These are phyloP conservation scores for Melanotaenia pygmaea DNA, from an alignment of 2,797 vertebrate genomes.

Conservation along the genomic window DNA sequence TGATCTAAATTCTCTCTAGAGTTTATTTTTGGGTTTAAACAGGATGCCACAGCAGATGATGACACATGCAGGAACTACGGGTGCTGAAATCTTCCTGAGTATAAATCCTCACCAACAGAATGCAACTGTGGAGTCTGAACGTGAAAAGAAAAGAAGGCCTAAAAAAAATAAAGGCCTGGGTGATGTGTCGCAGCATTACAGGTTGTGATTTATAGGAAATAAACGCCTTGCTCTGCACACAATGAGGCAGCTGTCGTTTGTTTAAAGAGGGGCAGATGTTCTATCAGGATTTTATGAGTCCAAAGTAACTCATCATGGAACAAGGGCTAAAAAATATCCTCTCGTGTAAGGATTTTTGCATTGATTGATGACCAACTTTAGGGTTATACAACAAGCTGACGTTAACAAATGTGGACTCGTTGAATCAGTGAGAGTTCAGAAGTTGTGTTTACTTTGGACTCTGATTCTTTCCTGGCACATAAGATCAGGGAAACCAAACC, in stretches of 20 bases:
- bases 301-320: background rate
- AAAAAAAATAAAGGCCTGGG: background rate
- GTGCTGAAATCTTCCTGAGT: background rate
- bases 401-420: background rate
- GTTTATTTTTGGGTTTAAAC: background rate
- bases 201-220: background rate
- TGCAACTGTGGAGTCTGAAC: background rate
- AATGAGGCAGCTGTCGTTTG: background rate
- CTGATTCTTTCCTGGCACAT: background rate
- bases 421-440: background rate
- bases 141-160: constrained; percentile 34
- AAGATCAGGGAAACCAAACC: background rate
- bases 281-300: background rate
- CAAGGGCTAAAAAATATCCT: background rate
- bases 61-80: background rate
- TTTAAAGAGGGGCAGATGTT: background rate
- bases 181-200: background rate
- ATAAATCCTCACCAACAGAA: constrained; percentile 33
- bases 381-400: too few species aligned
- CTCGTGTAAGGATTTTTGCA: background rate
- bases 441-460: background rate
- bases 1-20: background rate
- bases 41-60: constrained; percentile 13
- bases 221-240: background rate
- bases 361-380: background rate